Conservation (phyloP, 2,797 vertebrate genomes). For the Gallinago stenura region DNA sequence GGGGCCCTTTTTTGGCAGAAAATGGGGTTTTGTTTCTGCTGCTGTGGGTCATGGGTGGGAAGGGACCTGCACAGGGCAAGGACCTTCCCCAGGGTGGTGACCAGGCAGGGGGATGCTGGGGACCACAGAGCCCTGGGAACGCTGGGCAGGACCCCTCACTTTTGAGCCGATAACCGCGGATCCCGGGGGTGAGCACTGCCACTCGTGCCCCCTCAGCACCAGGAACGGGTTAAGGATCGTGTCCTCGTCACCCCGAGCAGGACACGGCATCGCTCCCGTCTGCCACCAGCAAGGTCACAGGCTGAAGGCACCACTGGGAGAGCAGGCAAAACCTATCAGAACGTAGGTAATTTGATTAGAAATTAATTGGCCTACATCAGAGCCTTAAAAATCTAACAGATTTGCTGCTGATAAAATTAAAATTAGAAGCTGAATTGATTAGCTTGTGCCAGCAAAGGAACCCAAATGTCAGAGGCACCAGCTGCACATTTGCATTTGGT, state of each 20-base stretch:
- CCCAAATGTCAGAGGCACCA: constrained; percentile 70
- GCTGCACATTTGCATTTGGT: constrained; percentile 73
- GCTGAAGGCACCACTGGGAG: neutral
- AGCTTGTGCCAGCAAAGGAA: constrained; percentile 59
- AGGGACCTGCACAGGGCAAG: neutral
- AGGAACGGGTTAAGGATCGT: neutral
- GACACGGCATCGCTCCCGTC: rapidly evolving
- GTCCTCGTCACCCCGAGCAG: neutral
- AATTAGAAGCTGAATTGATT: constrained; percentile 68
- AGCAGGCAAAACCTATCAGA: neutral
- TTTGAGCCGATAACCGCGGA: rapidly evolving
- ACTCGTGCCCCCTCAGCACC: neutral
- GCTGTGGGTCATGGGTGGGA: neutral
- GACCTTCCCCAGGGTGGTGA: neutral
- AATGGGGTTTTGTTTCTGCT: rapidly evolving
- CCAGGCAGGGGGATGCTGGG: rapidly evolving
- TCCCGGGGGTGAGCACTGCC: rapidly evolving
- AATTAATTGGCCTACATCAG: constrained; percentile 52
- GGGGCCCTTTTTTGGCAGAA: neutral
- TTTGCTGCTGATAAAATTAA: constrained; percentile 69
- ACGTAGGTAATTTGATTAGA: constrained; percentile 55
- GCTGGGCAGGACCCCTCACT: neutral
- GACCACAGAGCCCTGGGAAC: neutral
- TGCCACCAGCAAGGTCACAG: rapidly evolving
- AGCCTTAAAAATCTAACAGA: constrained; percentile 57